Base-by-base conservation (phyloP, 2,797 vertebrate genomes). In the Liasis olivaceus region DNA sequence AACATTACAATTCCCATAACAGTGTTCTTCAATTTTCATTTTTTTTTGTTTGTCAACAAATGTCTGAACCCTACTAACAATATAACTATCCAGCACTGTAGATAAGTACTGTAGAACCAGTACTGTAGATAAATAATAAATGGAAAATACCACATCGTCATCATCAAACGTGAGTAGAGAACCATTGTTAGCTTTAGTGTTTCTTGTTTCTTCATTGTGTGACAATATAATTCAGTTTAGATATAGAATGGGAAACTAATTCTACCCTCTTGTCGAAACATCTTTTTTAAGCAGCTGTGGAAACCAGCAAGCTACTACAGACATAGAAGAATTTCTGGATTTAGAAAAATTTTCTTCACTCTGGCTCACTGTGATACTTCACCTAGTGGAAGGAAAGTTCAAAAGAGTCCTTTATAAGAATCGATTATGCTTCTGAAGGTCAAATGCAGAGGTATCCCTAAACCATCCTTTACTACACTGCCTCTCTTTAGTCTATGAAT, bases 71-170 rank as follows among this genome's bases (percentile, higher is more conserved):
- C 36, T 87, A 17, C 31, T 60, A 77, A 58, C 28, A 47, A 20
- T 62, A 56, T 62, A 60, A 4, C 69, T 36, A 77, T 58, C 4
- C 1, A 36, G 28, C 7, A n/a, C n/a, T n/a, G n/a, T n/a, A n/a
- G n/a, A n/a, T n/a, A n/a, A n/a, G n/a, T n/a, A n/a, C n/a, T n/a
- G n/a, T n/a, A n/a, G n/a, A n/a, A n/a, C n/a, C n/a, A 66, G 36
- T 24, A 36, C 36, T 36, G 36, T 36, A 66, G 90, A 13, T 87
- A 66, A 42, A 58, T 91, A 91, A 91, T 91, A 91, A 91, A 91
- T 85, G 81, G 24, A 91, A 91, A 87, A 31, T 66, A 64, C 62
- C 20, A 66, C n/a, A 72, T 47, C 63, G 72, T 59, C 58, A 91
- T 69, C 42, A 60, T 72, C 60, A n/a, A 85, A 56, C 28, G 36